A percentile compares a stretch with the other conserved stretches of the same genome.
Evolutionary conservation across 1,140 invertebrate species (phyloP).

Genomic region (Cotesia typhae): DNA sequence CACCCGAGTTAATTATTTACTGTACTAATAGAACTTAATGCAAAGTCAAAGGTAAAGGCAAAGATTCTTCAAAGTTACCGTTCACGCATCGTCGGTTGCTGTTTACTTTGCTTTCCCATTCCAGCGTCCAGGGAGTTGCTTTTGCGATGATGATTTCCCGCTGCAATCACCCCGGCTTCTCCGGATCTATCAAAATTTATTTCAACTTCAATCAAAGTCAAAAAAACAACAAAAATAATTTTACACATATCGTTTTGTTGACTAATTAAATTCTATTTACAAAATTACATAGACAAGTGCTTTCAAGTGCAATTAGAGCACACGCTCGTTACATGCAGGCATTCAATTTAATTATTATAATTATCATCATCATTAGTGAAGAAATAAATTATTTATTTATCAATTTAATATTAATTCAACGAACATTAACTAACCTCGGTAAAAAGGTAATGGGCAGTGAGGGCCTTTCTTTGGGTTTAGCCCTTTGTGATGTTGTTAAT

Average conservation of each 20-base stretch:
- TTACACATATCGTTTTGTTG: neutral
- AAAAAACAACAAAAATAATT: slow-evolving; percentile 19
- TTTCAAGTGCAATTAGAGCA: slow-evolving; percentile 27
- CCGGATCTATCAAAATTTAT: slow-evolving; percentile 50
- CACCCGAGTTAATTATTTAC: neutral
- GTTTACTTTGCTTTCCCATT: slow-evolving; percentile 64
- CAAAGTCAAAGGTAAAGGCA: neutral
- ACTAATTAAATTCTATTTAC: slow-evolving; percentile 22
- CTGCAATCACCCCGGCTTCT: slow-evolving; percentile 51
- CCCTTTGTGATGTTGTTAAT: slow-evolving; percentile 62
- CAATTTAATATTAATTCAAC: neutral
- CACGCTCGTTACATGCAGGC: slow-evolving; percentile 27
- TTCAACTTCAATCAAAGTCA: slow-evolving; percentile 8
- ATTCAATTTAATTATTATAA: neutral
- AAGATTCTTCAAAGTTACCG: slow-evolving; percentile 55
- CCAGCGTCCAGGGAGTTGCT: slow-evolving; percentile 82
- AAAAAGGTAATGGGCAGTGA: slow-evolving; percentile 61
- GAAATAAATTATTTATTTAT: too few relatives aligned
- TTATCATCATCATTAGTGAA: neutral
- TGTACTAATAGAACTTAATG: neutral
- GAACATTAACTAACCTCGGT: slow-evolving; percentile 61
- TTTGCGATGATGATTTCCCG: slow-evolving; percentile 74
- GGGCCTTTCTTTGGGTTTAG: slow-evolving; percentile 69
- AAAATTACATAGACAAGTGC: slow-evolving; percentile 16
- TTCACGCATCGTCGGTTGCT: slow-evolving; percentile 69